A percentile compares a stretch with the other conserved stretches of the same genome.
phyloP scores from a whole-genome alignment of 2,797 vertebrate species.

The Tarsius wallacei region DNA sequence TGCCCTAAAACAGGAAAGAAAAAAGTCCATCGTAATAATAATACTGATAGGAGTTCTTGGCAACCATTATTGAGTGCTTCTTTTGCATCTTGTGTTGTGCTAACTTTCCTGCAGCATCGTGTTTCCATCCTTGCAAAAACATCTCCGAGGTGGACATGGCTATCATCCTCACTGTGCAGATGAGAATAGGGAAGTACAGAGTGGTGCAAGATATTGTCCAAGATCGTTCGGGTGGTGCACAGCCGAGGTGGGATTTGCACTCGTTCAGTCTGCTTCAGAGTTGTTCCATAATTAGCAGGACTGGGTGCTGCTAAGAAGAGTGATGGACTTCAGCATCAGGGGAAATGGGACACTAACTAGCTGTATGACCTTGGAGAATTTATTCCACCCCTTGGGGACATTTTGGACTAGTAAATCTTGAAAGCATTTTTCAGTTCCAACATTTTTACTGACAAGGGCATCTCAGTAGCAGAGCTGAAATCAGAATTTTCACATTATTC shows the following conservation, averaged over 20 bases:
- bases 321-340: not conserved
- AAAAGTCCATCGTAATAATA: constrained; percentile 9
- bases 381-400: not conserved
- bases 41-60: not conserved
- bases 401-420: not conserved
- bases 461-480: not conserved
- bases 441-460: not conserved
- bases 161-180: too few species aligned
- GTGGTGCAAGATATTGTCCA: not conserved
- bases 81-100: not conserved
- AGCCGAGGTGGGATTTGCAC: not conserved
- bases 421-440: not conserved
- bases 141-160: not conserved
- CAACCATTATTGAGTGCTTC: not conserved
- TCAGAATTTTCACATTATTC: not conserved
- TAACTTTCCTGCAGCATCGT: not conserved
- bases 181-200: not conserved
- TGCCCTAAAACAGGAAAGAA: not conserved
- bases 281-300: not conserved
- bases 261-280: not conserved
- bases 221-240: too few species aligned
- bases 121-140: not conserved
- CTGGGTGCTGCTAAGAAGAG: not conserved
- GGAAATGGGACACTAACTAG: not conserved
- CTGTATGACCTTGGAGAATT: not conserved